phyloP scores from a whole-genome alignment of 2,113 vertebrate genomes.

The Bolborhynchus lineola region DNA sequence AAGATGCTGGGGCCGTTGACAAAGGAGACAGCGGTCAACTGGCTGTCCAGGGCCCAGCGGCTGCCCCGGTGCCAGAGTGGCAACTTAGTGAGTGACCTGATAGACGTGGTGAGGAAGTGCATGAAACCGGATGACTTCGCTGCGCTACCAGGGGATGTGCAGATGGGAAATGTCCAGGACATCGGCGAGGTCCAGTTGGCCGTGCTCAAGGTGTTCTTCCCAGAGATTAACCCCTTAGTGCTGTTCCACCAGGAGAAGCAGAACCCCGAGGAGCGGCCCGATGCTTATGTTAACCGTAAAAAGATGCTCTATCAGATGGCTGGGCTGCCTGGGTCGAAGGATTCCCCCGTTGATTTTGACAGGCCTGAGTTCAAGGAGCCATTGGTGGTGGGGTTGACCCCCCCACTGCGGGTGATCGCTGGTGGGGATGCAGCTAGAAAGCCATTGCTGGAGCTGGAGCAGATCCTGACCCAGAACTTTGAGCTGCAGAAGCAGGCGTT shows the following conservation, averaged over 20 bases:
- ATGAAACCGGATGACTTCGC: slow-evolving; percentile 35
- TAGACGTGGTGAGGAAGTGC: slow-evolving; percentile 56
- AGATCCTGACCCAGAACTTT: slow-evolving; percentile 62
- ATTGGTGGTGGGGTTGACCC: slow-evolving; percentile 43
- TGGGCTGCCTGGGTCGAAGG: slow-evolving; percentile 39
- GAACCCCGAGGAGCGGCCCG: slow-evolving; percentile 37
- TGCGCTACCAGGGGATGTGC: neutral
- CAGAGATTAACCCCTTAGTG: slow-evolving; percentile 63
- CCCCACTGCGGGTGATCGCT: slow-evolving; percentile 31
- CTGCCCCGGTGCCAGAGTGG: slow-evolving; percentile 34
- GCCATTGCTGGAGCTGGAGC: slow-evolving; percentile 31
- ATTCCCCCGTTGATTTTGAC: slow-evolving; percentile 29
- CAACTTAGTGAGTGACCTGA: slow-evolving; percentile 30
- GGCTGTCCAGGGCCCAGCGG: slow-evolving; percentile 45
- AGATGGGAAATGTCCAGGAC: slow-evolving; percentile 56
- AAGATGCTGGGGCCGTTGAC: slow-evolving; percentile 51
- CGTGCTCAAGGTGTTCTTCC: slow-evolving; percentile 49
- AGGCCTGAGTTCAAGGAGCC: slow-evolving; percentile 60
- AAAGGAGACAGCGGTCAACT: slow-evolving; percentile 44
- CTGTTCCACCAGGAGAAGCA: slow-evolving; percentile 66
- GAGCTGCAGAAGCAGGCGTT: slow-evolving; percentile 62
- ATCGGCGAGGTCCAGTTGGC: slow-evolving; percentile 15
- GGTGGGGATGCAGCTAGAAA: slow-evolving; percentile 50
- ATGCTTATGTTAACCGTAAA: slow-evolving; percentile 54
- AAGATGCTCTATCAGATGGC: slow-evolving; percentile 66